These are phyloP conservation scores for Ostrea edulis DNA, from an alignment of 1,140 invertebrate genomes.

Conservation along the genomic window DNA sequence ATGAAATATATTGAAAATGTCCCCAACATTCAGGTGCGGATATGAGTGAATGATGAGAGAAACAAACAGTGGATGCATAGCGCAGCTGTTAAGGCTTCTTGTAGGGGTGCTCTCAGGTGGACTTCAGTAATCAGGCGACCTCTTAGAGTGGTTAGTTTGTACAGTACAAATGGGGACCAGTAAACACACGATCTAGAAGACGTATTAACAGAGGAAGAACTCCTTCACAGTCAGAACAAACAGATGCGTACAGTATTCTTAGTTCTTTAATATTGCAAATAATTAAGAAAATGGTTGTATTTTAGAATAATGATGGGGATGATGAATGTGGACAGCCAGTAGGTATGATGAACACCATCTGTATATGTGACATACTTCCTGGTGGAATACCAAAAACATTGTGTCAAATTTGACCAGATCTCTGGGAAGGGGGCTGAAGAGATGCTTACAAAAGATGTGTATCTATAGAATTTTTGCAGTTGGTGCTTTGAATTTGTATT, in stretches of 20 bases:
- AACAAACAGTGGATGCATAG: background rate
- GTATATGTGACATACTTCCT: too few relatives aligned
- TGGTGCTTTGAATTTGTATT: too few relatives aligned
- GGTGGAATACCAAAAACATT: too few relatives aligned
- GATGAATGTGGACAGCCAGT: too few relatives aligned
- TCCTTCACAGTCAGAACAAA: background rate
- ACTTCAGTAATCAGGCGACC: background rate
- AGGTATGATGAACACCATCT: too few relatives aligned
- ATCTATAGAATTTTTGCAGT: background rate
- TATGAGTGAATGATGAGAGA: background rate
- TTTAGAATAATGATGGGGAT: background rate
- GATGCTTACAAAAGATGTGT: background rate
- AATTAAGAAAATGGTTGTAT: background rate
- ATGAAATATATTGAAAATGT: background rate
- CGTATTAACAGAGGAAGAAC: background rate
- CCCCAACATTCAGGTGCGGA: constrained; percentile 12
- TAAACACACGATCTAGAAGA: background rate
- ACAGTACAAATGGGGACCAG: background rate
- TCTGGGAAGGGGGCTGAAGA: too few relatives aligned
- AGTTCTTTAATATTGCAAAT: background rate
- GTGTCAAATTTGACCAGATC: too few relatives aligned
- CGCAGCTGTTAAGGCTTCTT: background rate
- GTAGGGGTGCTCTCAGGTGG: background rate
- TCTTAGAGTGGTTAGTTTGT: background rate
- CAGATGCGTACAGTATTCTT: background rate